A percentile compares a stretch with the other conserved stretches of the same genome.
phyloP scores from a whole-genome alignment of 2,888 invertebrate species.

The Uloborus plumipes region DNA sequence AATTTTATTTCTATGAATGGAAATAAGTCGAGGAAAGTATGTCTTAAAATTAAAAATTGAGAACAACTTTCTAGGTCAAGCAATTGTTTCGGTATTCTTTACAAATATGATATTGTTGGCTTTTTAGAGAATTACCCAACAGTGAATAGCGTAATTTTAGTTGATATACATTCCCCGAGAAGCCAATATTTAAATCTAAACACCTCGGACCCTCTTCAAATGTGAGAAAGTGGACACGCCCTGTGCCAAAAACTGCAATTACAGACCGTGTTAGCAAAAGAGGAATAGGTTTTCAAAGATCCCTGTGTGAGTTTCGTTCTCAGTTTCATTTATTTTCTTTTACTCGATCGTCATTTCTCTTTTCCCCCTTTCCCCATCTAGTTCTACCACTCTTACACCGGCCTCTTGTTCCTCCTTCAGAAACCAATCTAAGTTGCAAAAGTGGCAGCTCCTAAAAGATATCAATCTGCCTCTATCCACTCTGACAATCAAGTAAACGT shows the following conservation, averaged over 20 bases:
- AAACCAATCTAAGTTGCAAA: conserved; percentile 16
- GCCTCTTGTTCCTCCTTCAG: conserved; percentile 1
- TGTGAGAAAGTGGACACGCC: conserved; percentile 59
- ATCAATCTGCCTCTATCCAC: conserved; percentile 11
- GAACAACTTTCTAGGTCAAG: too few species aligned
- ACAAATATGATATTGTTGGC: too few species aligned
- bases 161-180: conserved; percentile 23
- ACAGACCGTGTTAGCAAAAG: conserved; percentile 48
- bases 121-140: too few species aligned
- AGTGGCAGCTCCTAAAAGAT: conserved; percentile 21
- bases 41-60: too few species aligned
- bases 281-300: conserved; percentile 57
- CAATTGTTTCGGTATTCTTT: too few species aligned
- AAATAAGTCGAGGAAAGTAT: too few species aligned
- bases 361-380: conserved; percentile 18
- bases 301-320: conserved; percentile 8
- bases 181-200: conserved; percentile 43
- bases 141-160: too few species aligned
- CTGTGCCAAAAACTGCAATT: conserved; percentile 61
- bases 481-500: conserved; percentile 35
- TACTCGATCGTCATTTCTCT: not conserved
- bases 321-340: not conserved
- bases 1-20: too few species aligned
- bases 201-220: conserved; percentile 50
- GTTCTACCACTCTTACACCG: conserved; percentile 49